Percentiles rank a stretch among this genome's conserved stretches.
These are phyloP conservation scores for Falco naumanni DNA, from an alignment of 2,797 vertebrate species.

Conservation along the genomic window DNA sequence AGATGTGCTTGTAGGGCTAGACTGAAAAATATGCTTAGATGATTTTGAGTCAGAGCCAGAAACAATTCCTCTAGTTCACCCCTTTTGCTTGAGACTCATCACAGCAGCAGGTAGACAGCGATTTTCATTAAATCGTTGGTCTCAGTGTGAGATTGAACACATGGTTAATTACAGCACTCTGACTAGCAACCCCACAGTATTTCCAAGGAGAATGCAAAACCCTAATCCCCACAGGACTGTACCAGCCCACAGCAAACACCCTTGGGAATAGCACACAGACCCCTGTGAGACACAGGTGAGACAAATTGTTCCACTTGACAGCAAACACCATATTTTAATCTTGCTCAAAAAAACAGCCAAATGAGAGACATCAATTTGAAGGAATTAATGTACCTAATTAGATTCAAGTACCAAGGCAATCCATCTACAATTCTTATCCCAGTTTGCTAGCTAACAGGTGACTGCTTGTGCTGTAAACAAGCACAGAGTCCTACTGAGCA, in stretches of 20 bases:
- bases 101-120: neutral
- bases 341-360: neutral
- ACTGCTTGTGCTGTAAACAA: neutral
- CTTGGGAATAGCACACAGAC: neutral
- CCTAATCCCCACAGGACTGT: fast-evolving
- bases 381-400: neutral
- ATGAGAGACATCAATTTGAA: neutral
- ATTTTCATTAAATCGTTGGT: neutral
- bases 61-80: neutral
- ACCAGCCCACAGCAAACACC: neutral
- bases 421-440: neutral
- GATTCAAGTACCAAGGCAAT: neutral
- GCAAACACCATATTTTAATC: neutral
- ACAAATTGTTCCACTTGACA: neutral
- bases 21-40: neutral
- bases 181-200: neutral
- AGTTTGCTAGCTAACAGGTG: neutral
- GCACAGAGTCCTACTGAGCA: neutral
- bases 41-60: neutral
- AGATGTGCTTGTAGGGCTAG: neutral
- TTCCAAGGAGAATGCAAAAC: neutral
- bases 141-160: neutral
- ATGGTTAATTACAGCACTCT: neutral
- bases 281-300: neutral
- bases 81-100: neutral